Conservation (phyloP, 1,140 invertebrate genomes). For the Charaxes varanes region DNA sequence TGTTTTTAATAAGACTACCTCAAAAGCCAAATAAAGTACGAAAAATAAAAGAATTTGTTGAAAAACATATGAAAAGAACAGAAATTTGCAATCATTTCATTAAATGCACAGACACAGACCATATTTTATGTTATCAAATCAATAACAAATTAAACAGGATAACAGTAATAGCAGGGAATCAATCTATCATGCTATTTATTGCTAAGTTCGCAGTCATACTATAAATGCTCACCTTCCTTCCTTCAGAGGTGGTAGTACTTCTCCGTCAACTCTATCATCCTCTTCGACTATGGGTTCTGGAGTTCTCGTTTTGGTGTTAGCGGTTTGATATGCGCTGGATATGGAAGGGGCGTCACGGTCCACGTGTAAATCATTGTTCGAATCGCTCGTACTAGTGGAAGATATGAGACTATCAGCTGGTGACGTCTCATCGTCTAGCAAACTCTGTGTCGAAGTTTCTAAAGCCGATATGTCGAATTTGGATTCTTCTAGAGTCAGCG, state of each 20-base stretch:
- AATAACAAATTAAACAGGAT: too few species aligned
- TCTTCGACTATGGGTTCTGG: constrained; percentile 47
- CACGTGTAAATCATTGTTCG: constrained; percentile 74
- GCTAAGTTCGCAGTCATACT: too few species aligned
- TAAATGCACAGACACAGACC: too few species aligned
- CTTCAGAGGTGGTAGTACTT: constrained; percentile 43
- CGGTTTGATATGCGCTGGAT: constrained; percentile 69
- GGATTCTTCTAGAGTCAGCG: constrained; percentile 79
- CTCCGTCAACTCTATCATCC: constrained; percentile 59
- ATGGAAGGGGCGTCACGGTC: constrained; percentile 59
- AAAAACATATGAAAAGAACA: too few species aligned
- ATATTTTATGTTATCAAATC: too few species aligned
- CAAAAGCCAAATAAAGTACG: too few species aligned
- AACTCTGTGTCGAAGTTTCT: constrained; percentile 78
- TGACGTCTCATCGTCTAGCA: constrained; percentile 84
- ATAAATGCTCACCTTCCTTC: constrained; percentile 49
- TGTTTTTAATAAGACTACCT: too few species aligned
- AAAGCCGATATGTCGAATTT: constrained; percentile 84
- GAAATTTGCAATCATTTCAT: too few species aligned
- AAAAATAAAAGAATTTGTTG: too few species aligned
- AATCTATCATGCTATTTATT: too few species aligned
- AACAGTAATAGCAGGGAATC: too few species aligned
- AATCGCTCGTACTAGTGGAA: constrained; percentile 80
- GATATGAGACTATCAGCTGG: constrained; percentile 86
- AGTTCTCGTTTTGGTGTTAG: constrained; percentile 59